Evolutionary conservation across 2,888 invertebrate genomes (phyloP).

Genomic region (Noctua janthina): DNA sequence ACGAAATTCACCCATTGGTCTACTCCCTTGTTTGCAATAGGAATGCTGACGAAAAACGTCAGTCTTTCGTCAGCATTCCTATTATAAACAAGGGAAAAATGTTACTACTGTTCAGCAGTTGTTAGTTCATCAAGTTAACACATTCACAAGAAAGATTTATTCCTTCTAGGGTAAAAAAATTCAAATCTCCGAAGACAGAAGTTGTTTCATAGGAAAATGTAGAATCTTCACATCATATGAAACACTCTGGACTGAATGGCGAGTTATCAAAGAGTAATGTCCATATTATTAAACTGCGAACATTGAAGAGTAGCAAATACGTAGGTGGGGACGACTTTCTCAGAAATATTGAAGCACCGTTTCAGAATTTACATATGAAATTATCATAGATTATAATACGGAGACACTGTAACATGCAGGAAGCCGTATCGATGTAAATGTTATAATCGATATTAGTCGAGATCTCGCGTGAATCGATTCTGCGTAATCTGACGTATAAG

Average conservation of each 20-base stretch:
- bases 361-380: slow-evolving; percentile 83
- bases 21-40: too few species aligned
- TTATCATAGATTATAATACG: slow-evolving; percentile 80
- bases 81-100: not conserved
- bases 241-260: slow-evolving; percentile 34
- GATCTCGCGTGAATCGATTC: slow-evolving; percentile 83
- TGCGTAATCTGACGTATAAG: slow-evolving; percentile 81
- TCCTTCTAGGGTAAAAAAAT: not conserved
- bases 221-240: not conserved
- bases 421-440: slow-evolving; percentile 82
- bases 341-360: slow-evolving; percentile 73
- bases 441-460: slow-evolving; percentile 86
- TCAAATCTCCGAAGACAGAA: not conserved
- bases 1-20: not conserved
- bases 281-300: slow-evolving; percentile 48
- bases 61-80: not conserved
- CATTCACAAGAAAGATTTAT: not conserved
- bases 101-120: not conserved
- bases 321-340: slow-evolving; percentile 71
- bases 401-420: slow-evolving; percentile 76
- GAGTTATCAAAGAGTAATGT: slow-evolving; percentile 41
- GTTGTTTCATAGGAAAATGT: not conserved
- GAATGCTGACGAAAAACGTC: too few species aligned
- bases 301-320: slow-evolving; percentile 58
- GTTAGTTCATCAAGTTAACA: not conserved